A percentile compares a stretch with the other conserved stretches of the same genome.
phyloP scores from a whole-genome alignment of 2,113 vertebrate genomes.

The Psammodynastes pulverulentus region DNA sequence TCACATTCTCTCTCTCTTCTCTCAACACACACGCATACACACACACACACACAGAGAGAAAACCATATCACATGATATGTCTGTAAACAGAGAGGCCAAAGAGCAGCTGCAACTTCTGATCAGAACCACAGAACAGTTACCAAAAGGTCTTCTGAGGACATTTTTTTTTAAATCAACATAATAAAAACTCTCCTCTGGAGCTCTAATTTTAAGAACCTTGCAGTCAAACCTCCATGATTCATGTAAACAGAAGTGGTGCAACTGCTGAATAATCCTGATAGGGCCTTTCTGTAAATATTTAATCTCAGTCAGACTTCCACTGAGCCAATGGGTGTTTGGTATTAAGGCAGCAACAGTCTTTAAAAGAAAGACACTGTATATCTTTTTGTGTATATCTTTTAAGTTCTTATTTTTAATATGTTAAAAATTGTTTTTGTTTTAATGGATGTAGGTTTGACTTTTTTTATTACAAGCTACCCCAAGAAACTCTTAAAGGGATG shows the following conservation, averaged over 20 bases:
- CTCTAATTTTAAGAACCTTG: conserved; percentile 38
- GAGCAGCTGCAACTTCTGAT: conserved; percentile 52
- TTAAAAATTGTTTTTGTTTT: not conserved
- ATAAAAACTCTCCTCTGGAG: conserved; percentile 36
- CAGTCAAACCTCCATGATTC: conserved; percentile 59
- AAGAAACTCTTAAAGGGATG: not conserved
- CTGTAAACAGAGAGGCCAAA: conserved; percentile 51
- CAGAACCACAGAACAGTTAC: conserved; percentile 42
- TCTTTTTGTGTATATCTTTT: not conserved
- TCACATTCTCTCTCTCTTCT: conserved; percentile 26
- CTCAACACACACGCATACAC: conserved; percentile 19
- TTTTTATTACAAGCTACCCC: not conserved
- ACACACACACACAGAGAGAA: not conserved
- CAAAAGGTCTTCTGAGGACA: conserved; percentile 68
- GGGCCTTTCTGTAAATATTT: conserved; percentile 18
- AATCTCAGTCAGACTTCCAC: not conserved
- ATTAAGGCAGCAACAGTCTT: not conserved
- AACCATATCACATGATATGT: conserved; percentile 37
- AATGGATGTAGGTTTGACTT: not conserved
- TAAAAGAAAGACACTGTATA: not conserved
- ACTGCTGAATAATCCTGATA: conserved; percentile 45
- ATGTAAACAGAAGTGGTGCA: conserved; percentile 40
- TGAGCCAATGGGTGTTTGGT: not conserved
- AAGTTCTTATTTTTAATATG: not conserved
- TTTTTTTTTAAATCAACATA: not conserved